These are phyloP conservation scores for Meloidogyne floridensis DNA, from an alignment of 1,140 invertebrate species.

Conservation along the genomic window DNA sequence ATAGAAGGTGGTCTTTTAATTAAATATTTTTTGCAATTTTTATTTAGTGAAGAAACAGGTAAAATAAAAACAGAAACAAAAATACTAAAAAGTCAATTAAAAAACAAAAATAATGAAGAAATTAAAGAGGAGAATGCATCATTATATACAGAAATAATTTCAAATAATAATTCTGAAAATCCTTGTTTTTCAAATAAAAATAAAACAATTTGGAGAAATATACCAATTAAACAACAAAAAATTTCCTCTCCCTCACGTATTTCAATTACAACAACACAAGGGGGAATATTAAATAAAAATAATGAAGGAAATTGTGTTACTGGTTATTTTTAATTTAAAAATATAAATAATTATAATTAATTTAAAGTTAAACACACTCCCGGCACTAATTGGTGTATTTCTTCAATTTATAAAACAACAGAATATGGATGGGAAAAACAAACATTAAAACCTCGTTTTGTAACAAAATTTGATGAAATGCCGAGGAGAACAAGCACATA, in stretches of 20 bases:
- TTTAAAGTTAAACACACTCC: conserved; percentile 21
- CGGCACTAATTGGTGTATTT: conserved; percentile 21
- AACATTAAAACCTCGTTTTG: conserved; percentile 10
- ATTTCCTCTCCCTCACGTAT: conserved; percentile 14
- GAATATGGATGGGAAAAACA: conserved; percentile 30
- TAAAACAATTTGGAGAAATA: conserved; percentile 5
- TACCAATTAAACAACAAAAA: not conserved
- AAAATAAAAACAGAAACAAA: conserved; percentile 4
- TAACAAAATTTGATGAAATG: conserved; percentile 1
- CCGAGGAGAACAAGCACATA: not conserved
- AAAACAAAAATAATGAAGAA: not conserved
- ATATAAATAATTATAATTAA: not conserved
- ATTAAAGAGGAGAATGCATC: not conserved
- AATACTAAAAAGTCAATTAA: not conserved
- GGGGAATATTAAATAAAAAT: not conserved
- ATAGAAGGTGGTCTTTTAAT: not conserved
- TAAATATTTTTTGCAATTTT: not conserved
- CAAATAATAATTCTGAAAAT: not conserved
- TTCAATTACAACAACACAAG: conserved; percentile 18
- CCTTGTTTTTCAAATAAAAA: not conserved
- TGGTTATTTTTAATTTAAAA: not conserved
- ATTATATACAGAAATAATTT: conserved; percentile 13
- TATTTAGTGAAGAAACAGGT: not conserved
- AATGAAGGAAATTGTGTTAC: not conserved
- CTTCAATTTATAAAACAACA: conserved; percentile 25